phyloP scores from a whole-genome alignment of 2,113 vertebrate genomes.

The Ochotona princeps region DNA sequence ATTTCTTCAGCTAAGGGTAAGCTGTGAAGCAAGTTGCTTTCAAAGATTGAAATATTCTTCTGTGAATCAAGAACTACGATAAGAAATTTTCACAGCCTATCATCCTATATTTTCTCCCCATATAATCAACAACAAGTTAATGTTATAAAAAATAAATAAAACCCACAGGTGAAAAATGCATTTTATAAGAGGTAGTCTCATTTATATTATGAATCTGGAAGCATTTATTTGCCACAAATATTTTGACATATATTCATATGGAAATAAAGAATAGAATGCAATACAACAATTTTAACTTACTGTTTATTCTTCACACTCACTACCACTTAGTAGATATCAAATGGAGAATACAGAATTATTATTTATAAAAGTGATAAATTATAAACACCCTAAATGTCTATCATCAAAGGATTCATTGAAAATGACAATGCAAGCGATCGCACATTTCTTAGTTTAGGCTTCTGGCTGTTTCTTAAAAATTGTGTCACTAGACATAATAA shows the following conservation, averaged over 20 bases:
- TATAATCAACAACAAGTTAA: background rate
- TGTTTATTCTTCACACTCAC: background rate
- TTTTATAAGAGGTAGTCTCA: background rate
- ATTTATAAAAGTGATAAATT: background rate
- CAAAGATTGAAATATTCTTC: background rate
- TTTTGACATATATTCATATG: background rate
- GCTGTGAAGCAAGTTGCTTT: background rate
- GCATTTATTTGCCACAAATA: background rate
- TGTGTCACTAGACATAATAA: constrained; percentile 17
- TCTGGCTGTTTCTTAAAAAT: background rate
- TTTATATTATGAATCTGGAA: background rate
- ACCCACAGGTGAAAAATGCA: background rate
- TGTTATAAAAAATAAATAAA: background rate
- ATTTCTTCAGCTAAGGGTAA: background rate
- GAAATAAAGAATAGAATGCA: background rate
- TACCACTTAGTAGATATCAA: background rate
- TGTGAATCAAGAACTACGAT: background rate
- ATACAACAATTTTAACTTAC: background rate
- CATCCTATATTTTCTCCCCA: background rate
- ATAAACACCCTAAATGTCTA: background rate
- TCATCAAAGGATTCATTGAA: background rate
- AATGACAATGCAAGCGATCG: background rate
- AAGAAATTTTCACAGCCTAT: background rate
- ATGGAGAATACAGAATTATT: background rate
- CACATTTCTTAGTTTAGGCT: background rate